Evolutionary conservation across 2,797 vertebrate species (phyloP).

Genomic region (Lacerta bilineata): DNA sequence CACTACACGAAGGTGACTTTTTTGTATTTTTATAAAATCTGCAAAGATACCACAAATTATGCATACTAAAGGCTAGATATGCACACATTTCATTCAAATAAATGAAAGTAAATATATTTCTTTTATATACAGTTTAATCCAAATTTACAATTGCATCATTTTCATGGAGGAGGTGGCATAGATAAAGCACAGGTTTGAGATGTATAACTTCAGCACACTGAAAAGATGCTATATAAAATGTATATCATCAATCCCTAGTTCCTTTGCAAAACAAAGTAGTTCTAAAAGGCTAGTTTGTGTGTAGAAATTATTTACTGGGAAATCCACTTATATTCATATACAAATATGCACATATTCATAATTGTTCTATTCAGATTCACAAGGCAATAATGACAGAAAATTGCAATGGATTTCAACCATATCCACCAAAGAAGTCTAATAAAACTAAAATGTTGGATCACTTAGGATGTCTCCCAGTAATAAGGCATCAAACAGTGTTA

Average conservation of each 20-base stretch:
- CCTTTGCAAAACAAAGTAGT: conserved; percentile 52
- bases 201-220: conserved; percentile 52
- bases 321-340: conserved; percentile 35
- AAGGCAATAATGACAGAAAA: conserved; percentile 29
- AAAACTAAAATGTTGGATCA: not conserved
- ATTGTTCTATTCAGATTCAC: conserved; percentile 31
- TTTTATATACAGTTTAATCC: conserved; percentile 79
- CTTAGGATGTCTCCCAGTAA: conserved; percentile 19
- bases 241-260: conserved; percentile 32
- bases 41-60: conserved; percentile 76
- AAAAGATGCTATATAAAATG: conserved; percentile 51
- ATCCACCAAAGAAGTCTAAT: conserved; percentile 21
- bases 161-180: conserved; percentile 67
- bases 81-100: conserved; percentile 79
- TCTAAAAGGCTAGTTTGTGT: conserved; percentile 52
- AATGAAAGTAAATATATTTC: conserved; percentile 71
- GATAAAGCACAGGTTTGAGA: conserved; percentile 68
- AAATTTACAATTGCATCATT: conserved; percentile 78
- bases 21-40: conserved; percentile 88
- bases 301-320: conserved; percentile 52
- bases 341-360: conserved; percentile 35
- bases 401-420: not conserved
- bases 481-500: conserved; percentile 70
- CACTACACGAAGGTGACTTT: conserved; percentile 38
- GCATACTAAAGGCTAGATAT: conserved; percentile 77